phyloP scores from a whole-genome alignment of 2,888 invertebrate species.

The Andricus curvator region DNA sequence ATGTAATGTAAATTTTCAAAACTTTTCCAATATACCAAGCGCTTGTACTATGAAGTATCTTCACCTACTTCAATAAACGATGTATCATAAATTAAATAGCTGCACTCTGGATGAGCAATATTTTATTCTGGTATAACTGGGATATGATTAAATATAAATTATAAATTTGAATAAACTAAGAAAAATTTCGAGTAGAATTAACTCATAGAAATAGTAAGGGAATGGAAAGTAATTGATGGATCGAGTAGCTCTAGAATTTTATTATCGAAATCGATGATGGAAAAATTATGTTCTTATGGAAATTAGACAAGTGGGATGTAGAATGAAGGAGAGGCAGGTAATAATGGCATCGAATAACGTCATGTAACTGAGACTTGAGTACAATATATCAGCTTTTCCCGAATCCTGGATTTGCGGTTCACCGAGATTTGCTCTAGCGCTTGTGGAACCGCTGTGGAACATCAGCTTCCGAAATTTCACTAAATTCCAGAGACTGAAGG shows the following conservation, averaged over 20 bases:
- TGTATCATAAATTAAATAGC: too few species aligned
- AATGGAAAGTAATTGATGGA: background rate
- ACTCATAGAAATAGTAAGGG: too few species aligned
- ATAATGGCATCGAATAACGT: constrained; percentile 34
- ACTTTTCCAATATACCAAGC: too few species aligned
- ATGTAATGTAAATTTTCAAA: too few species aligned
- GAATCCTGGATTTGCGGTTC: constrained; percentile 37
- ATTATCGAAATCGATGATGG: background rate
- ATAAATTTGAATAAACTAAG: too few species aligned
- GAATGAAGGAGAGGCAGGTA: background rate
- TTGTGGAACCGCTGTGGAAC: constrained; percentile 16
- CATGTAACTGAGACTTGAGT: constrained; percentile 31
- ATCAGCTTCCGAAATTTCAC: constrained; percentile 28
- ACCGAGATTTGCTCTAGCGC: constrained; percentile 39
- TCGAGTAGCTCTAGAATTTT: background rate
- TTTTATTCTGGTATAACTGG: too few species aligned
- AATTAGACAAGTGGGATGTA: background rate
- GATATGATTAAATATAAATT: too few species aligned
- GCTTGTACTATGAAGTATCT: too few species aligned
- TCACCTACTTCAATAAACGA: too few species aligned
- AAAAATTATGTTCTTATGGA: constrained; percentile 9
- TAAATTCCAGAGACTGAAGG: constrained; percentile 10
- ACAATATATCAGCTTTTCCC: constrained; percentile 37
- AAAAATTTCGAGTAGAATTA: too few species aligned
- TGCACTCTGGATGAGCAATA: too few species aligned